Evolutionary conservation across 2,888 invertebrate genomes (phyloP).

Genomic region (Patella caerulea): DNA sequence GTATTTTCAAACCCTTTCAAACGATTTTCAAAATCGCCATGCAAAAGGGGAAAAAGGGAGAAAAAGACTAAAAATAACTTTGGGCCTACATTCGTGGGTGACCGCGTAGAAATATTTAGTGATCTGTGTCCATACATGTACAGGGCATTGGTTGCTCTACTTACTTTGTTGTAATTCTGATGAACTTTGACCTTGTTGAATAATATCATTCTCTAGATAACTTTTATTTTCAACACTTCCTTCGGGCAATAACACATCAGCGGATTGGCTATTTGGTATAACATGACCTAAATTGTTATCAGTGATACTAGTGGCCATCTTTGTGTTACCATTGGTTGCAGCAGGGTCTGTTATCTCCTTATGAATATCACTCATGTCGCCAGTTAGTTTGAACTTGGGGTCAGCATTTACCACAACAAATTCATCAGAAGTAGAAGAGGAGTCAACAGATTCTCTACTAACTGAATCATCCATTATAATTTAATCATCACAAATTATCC

Average conservation of each 20-base stretch:
- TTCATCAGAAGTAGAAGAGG: slow-evolving; percentile 80
- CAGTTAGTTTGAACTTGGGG: slow-evolving; percentile 78
- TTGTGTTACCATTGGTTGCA: slow-evolving; percentile 17
- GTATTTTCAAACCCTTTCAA: no score
- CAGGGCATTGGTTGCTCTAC: no score
- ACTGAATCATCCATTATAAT: slow-evolving; percentile 71
- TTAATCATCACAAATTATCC: slow-evolving; percentile 16
- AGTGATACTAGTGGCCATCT: slow-evolving; percentile 23
- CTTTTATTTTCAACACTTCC: slow-evolving; percentile 6
- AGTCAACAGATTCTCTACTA: slow-evolving; percentile 80
- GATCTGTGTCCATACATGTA: no score
- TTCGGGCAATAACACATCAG: slow-evolving; percentile 42
- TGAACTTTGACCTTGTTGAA: no score
- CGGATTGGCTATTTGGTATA: slow-evolving; percentile 47
- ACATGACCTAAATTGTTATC: slow-evolving; percentile 29
- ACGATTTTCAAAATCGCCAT: no score
- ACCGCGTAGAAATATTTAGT: no score
- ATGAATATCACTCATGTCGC: slow-evolving; percentile 76
- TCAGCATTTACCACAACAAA: slow-evolving; percentile 79
- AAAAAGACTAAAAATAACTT: no score
- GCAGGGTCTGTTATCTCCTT: slow-evolving; percentile 51
- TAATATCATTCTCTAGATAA: neutral
- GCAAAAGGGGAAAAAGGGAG: no score
- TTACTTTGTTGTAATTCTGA: no score
- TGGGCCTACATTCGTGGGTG: no score